Percentiles rank a stretch among this genome's conserved stretches.
Conservation (phyloP, 2,113 vertebrate species). For the Pterocles burchelli region DNA sequence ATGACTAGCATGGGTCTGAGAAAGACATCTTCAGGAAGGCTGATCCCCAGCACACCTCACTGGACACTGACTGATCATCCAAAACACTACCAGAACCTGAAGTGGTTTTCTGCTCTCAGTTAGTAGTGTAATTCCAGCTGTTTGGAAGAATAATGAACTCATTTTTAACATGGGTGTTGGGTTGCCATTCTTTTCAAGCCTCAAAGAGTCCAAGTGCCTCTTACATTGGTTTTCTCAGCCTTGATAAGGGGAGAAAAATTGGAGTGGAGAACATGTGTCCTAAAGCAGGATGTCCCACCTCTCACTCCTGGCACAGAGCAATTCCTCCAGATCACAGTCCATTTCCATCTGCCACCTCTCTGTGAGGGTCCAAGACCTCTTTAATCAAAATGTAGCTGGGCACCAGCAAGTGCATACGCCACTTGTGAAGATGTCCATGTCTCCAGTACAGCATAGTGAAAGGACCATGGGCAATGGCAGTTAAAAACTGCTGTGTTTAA, state of each 20-base stretch:
- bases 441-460: background rate
- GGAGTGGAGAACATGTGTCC: background rate
- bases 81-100: background rate
- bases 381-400: background rate
- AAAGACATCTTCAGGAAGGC: background rate
- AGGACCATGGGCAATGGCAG: background rate
- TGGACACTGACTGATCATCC: too few species aligned
- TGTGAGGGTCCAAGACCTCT: background rate
- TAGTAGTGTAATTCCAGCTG: background rate
- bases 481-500: background rate
- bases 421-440: background rate
- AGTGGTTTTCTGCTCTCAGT: background rate
- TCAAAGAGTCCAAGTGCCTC: background rate
- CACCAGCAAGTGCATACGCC: rapidly evolving
- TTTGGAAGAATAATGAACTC: background rate
- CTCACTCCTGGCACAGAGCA: background rate
- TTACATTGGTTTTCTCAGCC: background rate
- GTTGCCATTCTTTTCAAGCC: background rate
- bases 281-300: background rate
- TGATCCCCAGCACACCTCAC: background rate
- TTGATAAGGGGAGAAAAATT: background rate
- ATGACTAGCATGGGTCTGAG: background rate
- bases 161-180: background rate
- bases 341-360: background rate
- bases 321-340: background rate